Evolutionary conservation across 53 echinoderm and acorn worm genomes (phyloP).

Genomic region (Paelopatides confundens): DNA sequence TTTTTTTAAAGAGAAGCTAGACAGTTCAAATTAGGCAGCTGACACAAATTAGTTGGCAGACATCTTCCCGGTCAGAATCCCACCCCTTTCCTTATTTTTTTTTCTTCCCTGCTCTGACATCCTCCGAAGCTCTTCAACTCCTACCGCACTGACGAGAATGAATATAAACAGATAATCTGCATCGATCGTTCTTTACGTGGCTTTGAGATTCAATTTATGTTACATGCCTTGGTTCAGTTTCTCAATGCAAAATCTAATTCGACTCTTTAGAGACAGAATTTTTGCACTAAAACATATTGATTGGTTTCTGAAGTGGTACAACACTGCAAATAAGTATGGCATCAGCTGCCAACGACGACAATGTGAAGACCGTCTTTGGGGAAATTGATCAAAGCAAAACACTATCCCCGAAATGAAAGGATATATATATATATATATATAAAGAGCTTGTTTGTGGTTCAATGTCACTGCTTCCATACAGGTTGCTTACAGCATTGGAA

Average conservation of each 20-base stretch:
- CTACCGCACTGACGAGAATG: slow-evolving; percentile 11
- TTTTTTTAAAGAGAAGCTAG: background rate
- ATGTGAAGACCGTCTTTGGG: background rate
- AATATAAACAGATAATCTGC: slow-evolving; percentile 23
- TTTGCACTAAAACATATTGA: slow-evolving; percentile 43
- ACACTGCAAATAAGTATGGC: slow-evolving; percentile 5
- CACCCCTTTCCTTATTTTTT: background rate
- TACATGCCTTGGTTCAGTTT: slow-evolving; percentile 30
- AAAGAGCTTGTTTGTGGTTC: too few species aligned
- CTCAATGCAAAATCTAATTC: slow-evolving; percentile 43
- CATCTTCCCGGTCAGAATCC: background rate
- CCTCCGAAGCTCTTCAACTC: background rate
- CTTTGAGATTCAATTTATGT: slow-evolving; percentile 45
- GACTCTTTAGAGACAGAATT: slow-evolving; percentile 43
- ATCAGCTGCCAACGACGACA: slow-evolving; percentile 12
- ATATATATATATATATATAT: background rate
- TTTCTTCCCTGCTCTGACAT: background rate
- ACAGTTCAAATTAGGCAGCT: slow-evolving; percentile 8
- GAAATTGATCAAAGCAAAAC: background rate
- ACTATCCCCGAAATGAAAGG: background rate
- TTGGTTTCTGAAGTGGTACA: slow-evolving; percentile 29
- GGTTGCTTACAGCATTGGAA: too few species aligned
- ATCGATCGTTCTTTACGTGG: slow-evolving; percentile 35
- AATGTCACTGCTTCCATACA: too few species aligned
- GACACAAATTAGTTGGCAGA: background rate